Base-by-base conservation (phyloP, 2,797 vertebrate genomes). In the Gastrophryne carolinensis region DNA sequence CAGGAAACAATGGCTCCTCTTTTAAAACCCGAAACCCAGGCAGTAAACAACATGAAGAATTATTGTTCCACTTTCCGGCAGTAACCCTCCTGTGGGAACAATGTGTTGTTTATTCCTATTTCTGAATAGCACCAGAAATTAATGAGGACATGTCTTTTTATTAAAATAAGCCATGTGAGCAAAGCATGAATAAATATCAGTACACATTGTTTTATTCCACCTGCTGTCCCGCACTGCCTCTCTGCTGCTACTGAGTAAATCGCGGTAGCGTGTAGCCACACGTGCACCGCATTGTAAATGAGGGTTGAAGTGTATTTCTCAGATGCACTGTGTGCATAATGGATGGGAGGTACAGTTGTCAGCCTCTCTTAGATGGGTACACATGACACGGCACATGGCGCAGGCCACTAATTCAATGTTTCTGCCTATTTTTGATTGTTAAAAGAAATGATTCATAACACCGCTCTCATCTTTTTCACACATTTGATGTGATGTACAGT, bases 351-450 rank as follows among this genome's bases (percentile, higher is more conserved):
- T 9, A 37, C 15, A 24, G 13, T 39, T 24, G 3, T 52, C 19
- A 23, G 58, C 17, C 44, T 37, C 34, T 53, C 32, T 4, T 26
- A 15, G 15, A 57, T n/a, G 2, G 7, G 34, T 1, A 41, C 60
- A 56, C 6, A 49, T 64, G 71, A 10, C 27, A n/a, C 9, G 15
- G 53, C 58, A 73, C 71, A 49, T 56, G 71, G 32, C 39, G 15
- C 44, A 47, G 44, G n/a, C 44, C 44, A 9, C 0, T 11, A 11
- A 44, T 44, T 44, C 19, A 6, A 15, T n/a, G n/a, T n/a, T 8
- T 17, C 15, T 17, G 13, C 6, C 13, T 44, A 5, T 44, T 17
- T 17, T 17, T 44, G 39, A 13, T 15, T 3, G 15, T 17, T 1
- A 7, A 17, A 17, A 17, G 8, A 47, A 47, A 17, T 17, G 32